Evolutionary conservation across 2,113 vertebrate species (phyloP).

Genomic region (Calypte anna): DNA sequence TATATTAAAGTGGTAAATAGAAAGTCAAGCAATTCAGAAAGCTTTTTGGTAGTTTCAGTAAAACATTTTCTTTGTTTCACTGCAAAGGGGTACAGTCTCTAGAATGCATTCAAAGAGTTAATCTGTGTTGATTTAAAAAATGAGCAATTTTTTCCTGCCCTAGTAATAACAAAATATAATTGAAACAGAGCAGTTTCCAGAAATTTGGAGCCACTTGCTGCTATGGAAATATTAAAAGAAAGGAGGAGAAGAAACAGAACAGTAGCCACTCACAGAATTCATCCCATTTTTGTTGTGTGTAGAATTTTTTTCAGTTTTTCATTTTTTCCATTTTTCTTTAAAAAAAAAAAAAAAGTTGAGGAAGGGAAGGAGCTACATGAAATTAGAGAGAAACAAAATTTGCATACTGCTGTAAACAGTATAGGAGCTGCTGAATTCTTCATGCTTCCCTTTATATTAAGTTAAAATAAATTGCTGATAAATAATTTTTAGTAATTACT

Average conservation of each 20-base stretch:
- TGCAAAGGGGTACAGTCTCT: background rate
- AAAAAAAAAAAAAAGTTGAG: background rate
- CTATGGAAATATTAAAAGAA: background rate
- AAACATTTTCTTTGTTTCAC: slow-evolving; percentile 34
- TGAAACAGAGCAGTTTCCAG: background rate
- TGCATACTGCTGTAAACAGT: background rate
- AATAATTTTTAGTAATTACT: background rate
- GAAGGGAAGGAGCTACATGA: background rate
- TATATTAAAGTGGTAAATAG: slow-evolving; percentile 57
- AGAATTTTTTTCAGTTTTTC: background rate
- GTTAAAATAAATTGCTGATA: background rate
- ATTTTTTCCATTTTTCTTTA: background rate
- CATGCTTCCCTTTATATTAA: background rate
- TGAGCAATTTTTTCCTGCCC: background rate
- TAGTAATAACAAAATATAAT: background rate
- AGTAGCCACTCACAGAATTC: background rate
- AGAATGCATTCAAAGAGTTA: slow-evolving; percentile 17
- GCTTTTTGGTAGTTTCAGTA: background rate
- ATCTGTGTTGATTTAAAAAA: background rate
- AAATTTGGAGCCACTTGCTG: background rate
- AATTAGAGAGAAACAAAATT: background rate
- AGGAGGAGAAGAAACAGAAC: background rate
- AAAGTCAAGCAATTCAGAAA: background rate
- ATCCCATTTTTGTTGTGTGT: background rate
- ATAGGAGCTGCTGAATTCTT: background rate